Evolutionary conservation across 2,888 invertebrate species (phyloP).

Genomic region (Perithous albicinctus): DNA sequence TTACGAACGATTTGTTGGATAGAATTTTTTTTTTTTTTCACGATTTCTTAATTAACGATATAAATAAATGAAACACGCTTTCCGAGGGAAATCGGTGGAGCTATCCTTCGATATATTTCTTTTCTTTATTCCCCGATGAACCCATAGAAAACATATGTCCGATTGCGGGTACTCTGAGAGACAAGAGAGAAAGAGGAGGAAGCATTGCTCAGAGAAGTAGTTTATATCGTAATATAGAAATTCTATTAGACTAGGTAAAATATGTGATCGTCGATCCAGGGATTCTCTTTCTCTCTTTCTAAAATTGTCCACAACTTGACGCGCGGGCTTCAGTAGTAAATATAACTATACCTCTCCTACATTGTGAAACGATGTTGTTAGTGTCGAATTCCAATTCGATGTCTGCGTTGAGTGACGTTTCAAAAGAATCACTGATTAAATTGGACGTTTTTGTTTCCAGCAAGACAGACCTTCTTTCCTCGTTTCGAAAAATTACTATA

Average conservation of each 20-base stretch:
- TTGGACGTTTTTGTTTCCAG: constrained; percentile 47
- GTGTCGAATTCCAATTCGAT: constrained; percentile 52
- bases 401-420: constrained; percentile 33
- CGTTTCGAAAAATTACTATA: constrained; percentile 57
- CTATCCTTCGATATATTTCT: neutral
- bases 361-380: constrained; percentile 35
- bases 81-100: too few species aligned
- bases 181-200: constrained; percentile 41
- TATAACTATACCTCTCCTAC: constrained; percentile 45
- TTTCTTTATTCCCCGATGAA: constrained; percentile 12
- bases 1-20: too few species aligned
- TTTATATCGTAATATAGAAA: constrained; percentile 51
- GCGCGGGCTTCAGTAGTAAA: constrained; percentile 36
- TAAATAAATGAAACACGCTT: too few species aligned
- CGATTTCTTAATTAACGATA: too few species aligned
- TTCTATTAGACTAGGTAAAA: constrained; percentile 61
- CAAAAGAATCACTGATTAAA: constrained; percentile 40
- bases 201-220: constrained; percentile 55
- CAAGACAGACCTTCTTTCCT: constrained; percentile 41
- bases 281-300: constrained; percentile 1
- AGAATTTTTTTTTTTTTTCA: neutral
- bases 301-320: constrained; percentile 1
- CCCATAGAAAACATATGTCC: constrained; percentile 16
- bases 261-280: constrained; percentile 47
- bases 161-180: constrained; percentile 15